Percentiles rank a stretch among this genome's conserved stretches.
phyloP scores from a whole-genome alignment of 2,888 invertebrate genomes.

The Choreutis nemorana region DNA sequence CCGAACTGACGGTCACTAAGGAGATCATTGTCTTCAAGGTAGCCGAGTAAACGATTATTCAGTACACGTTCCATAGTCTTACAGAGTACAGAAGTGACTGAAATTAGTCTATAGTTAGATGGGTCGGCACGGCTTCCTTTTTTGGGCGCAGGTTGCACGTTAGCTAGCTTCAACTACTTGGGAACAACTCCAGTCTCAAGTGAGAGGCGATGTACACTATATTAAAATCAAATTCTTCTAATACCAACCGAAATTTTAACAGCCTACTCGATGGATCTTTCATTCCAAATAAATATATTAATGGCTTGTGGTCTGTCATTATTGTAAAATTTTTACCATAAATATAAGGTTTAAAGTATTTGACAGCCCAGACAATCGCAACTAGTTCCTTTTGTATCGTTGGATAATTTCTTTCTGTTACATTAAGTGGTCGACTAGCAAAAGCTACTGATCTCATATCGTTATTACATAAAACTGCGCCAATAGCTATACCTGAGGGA shows the following conservation, averaged over 20 bases:
- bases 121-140: no score
- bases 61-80: no score
- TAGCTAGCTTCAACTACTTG: no score
- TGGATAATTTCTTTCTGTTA: conserved; percentile 10
- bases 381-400: conserved; percentile 10
- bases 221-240: conserved; percentile 10
- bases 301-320: conserved; percentile 9
- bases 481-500: conserved; percentile 8
- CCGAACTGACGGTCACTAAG: no score
- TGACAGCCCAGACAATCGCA: conserved; percentile 10
- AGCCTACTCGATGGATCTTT: conserved; percentile 6
- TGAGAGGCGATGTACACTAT: no score
- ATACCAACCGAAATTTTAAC: conserved; percentile 6
- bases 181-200: no score
- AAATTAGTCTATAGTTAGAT: no score
- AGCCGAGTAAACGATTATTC: no score
- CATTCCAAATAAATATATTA: conserved; percentile 6
- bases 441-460: conserved; percentile 9
- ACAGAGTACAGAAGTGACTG: no score
- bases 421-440: conserved; percentile 8
- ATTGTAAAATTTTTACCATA: conserved; percentile 10
- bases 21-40: no score
- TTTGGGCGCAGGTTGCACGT: no score
- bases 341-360: conserved; percentile 11
- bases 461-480: conserved; percentile 5